Evolutionary conservation across 1,140 invertebrate genomes (phyloP), one percentile per base, ranked within the genome.

Genomic region (Rhagoletis zephyria): DNA sequence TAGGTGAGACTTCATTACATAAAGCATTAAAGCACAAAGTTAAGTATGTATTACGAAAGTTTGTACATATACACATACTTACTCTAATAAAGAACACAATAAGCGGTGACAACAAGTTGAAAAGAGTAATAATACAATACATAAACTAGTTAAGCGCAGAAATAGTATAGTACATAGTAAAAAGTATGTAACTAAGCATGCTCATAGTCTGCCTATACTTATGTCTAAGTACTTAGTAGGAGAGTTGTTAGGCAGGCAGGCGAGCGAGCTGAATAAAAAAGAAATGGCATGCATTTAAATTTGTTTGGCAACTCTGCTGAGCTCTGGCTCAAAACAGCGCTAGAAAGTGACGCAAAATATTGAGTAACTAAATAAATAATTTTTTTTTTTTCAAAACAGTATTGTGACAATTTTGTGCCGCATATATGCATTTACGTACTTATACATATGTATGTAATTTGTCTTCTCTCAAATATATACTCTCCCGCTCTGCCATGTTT

Each of bases 1-100:
- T 51, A 81, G 48, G 48, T 2, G 19, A 81, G 56, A 51, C 74
- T 59, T 51, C 51, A 30, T 56, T 56, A 81, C 16, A 74, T 10
- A 74, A 48, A 45, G n/a, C 30, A 30, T 81, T 59, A 56, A 9
- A 56, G 48, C 16, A 7, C 74, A 19, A 1, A 59, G 74, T 56
- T 74, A 12, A 74, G 40, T n/a, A 4, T 14, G 40, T n/a, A 4
- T 14, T 48, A 16, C 40, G 67, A 42, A 74, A 74, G 12, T 45
- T 45, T 42, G 42, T 10, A 56, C 14, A 16, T 45, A 74, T 45
- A 30, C 65, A 67, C 10, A 9, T 67, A 40, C 19, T 42, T 16
- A 14, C 10, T 74, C 4, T 74, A 74, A 48, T 16, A 56, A 56
- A 74, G 67, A 74, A 74, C 67, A 74, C 67, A 74, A 74, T 45